Percentiles rank a stretch among this genome's conserved stretches.
Conservation (phyloP, 2,888 invertebrate species). For the Caenorhabditis sp. region DNA sequence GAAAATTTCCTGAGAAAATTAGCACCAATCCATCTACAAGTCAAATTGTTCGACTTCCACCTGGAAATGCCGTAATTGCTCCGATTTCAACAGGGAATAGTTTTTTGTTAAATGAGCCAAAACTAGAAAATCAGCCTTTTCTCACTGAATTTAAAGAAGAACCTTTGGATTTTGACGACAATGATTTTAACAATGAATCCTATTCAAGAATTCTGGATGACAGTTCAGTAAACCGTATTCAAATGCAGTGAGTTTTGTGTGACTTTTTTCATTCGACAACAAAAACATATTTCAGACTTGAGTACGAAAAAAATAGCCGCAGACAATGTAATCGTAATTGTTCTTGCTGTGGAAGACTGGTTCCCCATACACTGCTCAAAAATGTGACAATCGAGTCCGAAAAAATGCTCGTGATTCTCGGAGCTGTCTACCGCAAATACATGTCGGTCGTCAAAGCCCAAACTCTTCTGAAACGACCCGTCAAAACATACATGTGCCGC, state of each 20-base stretch:
- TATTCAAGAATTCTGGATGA: neutral
- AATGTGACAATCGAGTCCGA: conserved; percentile 34
- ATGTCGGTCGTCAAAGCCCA: conserved; percentile 3
- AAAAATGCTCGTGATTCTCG: conserved; percentile 36
- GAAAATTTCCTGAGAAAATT: conserved; percentile 2
- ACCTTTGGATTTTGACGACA: neutral
- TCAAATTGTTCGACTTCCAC: no score
- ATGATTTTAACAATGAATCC: neutral
- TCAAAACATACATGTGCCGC: conserved; percentile 29
- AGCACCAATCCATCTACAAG: neutral
- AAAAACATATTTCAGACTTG: conserved; percentile 3
- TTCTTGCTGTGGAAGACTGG: conserved; percentile 21
- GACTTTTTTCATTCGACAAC: no score
- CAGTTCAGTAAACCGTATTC: neutral
- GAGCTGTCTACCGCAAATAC: conserved; percentile 22
- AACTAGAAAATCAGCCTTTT: no score
- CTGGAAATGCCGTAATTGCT: no score
- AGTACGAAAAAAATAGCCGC: neutral
- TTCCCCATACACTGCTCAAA: conserved; percentile 19
- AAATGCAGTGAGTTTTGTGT: neutral
- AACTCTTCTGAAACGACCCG: neutral
- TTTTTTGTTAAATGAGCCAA: neutral
- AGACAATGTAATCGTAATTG: conserved; percentile 41
- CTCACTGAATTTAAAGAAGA: no score
- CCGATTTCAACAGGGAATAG: neutral